Base-by-base conservation (phyloP, 2,113 vertebrate species). In the Syrrhaptes paradoxus region DNA sequence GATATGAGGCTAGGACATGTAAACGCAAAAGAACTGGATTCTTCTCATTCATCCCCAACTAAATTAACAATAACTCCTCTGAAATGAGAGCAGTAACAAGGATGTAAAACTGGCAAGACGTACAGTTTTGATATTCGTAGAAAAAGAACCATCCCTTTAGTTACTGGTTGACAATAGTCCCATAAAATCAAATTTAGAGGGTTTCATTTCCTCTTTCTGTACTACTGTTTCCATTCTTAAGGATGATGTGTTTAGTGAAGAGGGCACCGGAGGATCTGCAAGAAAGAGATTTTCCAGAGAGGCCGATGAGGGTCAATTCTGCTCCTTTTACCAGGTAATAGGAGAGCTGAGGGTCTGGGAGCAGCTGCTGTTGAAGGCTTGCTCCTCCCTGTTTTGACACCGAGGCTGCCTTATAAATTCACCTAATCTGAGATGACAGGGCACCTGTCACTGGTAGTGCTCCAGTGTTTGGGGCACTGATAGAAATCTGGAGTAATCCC, bases 361-460 rank as follows among this genome's bases (percentile, higher is more conserved):
- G 48, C 67, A 49, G 51, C 9, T 25, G 68, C 62, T 88, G 75
- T 73, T 45, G 17, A 61, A 75, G 45, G 19, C 38, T 89, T 59
- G 77, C 95, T 95, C 96, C 89, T 95, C 77, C 92, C 82, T 87
- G n/a, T 89, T 96, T 95, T 95, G 85, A 86, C 74, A 55, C 76
- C 0, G 10, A 79, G 68, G 41, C 48, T 90, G 83, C 81, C 26
- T 89, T 85, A 67, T 78, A 90, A 95, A 95, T 92, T 78, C 89
- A 81, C 77, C 83, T 95, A 78, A 95, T 89, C 58, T 68, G 85
- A 92, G 87, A 38, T 93, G 89, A 94, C 88, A 96, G 94, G 94
- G 72, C 92, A 95, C 83, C 77, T 96, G 93, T 87, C 76, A 80
- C 54, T 82, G 66, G 51, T 31, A 73, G 61, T 15, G 83, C 57